phyloP scores from a whole-genome alignment of 2,888 invertebrate genomes.

The Saturnia japonica region DNA sequence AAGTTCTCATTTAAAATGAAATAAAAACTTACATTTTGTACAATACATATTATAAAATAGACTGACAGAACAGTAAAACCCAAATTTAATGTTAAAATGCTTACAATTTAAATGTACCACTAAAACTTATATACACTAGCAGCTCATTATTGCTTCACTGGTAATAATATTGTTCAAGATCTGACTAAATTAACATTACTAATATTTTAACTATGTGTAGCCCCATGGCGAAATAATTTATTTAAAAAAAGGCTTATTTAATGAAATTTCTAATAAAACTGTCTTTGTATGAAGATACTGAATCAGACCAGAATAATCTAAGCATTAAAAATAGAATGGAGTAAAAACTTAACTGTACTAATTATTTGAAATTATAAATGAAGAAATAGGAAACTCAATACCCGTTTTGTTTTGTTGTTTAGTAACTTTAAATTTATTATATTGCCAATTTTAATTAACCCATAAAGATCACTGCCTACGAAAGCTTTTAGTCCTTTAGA shows the following conservation, averaged over 20 bases:
- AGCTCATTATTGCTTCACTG: not conserved
- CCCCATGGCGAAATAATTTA: not conserved
- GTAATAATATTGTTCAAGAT: not conserved
- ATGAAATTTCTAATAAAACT: not conserved
- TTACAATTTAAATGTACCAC: not conserved
- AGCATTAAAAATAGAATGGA: not conserved
- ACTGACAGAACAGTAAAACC: slow-evolving; percentile 2
- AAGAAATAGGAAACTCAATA: slow-evolving; percentile 3
- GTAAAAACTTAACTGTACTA: not conserved
- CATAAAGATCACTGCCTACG: not conserved
- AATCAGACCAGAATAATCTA: not conserved
- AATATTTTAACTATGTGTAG: not conserved
- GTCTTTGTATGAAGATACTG: not conserved
- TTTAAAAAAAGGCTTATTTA: not conserved
- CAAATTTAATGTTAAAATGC: not conserved
- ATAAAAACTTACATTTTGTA: not conserved
- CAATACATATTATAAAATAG: not conserved
- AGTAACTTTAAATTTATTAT: not conserved
- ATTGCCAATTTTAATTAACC: not conserved
- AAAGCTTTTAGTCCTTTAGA: not conserved
- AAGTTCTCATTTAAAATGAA: not conserved
- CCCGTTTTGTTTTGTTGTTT: not conserved
- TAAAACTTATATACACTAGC: not conserved
- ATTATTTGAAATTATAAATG: not conserved
- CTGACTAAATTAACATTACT: not conserved